Evolutionary conservation across 1,140 invertebrate genomes (phyloP).

Genomic region (Brachionus paranguensis): DNA sequence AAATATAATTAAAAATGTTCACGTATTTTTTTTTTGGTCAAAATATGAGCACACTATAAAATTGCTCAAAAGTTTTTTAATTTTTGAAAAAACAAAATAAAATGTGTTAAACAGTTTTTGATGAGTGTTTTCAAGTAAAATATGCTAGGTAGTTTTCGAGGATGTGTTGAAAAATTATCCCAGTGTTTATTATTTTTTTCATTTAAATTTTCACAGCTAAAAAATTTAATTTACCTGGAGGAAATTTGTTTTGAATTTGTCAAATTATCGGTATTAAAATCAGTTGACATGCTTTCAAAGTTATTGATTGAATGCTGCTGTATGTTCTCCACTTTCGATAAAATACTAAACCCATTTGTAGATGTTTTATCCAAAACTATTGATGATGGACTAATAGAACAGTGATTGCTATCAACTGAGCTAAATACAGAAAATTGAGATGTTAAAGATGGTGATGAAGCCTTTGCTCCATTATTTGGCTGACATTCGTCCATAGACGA

Average conservation of each 20-base stretch:
- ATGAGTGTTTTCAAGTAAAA: too few species aligned
- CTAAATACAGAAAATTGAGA: neutral
- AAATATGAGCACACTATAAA: too few species aligned
- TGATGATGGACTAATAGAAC: neutral
- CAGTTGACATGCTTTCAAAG: neutral
- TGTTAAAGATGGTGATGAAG: neutral
- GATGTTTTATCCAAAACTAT: conserved; percentile 4
- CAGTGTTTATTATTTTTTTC: too few species aligned
- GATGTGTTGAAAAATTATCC: too few species aligned
- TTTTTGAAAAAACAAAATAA: too few species aligned
- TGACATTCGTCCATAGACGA: neutral
- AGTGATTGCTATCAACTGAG: neutral
- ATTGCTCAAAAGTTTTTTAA: too few species aligned
- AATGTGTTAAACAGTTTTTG: too few species aligned
- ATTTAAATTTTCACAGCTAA: too few species aligned
- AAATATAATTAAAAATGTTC: too few species aligned
- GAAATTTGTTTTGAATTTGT: neutral
- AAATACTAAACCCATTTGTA: neutral
- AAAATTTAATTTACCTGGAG: neutral
- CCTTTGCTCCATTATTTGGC: neutral
- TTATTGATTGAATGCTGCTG: neutral
- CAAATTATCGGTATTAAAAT: neutral
- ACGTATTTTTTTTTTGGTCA: too few species aligned
- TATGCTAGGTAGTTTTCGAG: too few species aligned
- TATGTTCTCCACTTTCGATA: conserved; percentile 6